Evolutionary conservation across 2,797 vertebrate genomes (phyloP).

Genomic region (Schizopygopsis pylzovi): DNA sequence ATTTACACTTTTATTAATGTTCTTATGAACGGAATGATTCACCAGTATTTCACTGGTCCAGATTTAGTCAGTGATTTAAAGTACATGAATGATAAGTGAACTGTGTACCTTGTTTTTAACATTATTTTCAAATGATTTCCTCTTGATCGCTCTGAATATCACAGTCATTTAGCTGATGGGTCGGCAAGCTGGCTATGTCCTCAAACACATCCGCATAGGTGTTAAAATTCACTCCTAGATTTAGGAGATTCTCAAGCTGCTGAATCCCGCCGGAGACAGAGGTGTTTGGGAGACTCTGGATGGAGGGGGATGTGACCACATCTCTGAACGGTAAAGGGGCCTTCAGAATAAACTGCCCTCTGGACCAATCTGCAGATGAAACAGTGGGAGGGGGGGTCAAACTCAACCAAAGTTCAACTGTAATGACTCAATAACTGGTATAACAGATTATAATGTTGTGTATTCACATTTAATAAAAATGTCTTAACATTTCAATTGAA

Average conservation of each 20-base stretch:
- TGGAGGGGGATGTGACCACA: slow-evolving; percentile 26
- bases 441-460: neutral
- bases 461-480: neutral
- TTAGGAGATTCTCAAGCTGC: slow-evolving; percentile 69
- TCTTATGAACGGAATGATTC: neutral
- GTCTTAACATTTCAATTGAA: neutral
- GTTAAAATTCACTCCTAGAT: slow-evolving; percentile 67
- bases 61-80: neutral
- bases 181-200: slow-evolving; percentile 73
- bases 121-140: slow-evolving; percentile 73
- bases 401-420: neutral
- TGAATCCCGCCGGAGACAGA: slow-evolving; percentile 50
- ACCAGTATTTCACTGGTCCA: neutral
- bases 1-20: neutral
- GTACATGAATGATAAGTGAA: neutral
- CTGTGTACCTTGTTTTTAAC: neutral
- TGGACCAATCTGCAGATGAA: slow-evolving; percentile 30
- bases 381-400: neutral
- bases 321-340: slow-evolving; percentile 59
- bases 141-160: slow-evolving; percentile 73
- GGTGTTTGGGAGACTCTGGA: slow-evolving; percentile 29
- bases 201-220: slow-evolving; percentile 76
- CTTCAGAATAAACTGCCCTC: slow-evolving; percentile 47
- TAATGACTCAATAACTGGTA: neutral
- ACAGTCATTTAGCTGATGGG: slow-evolving; percentile 46